phyloP scores from a whole-genome alignment of 2,113 vertebrate species.

The Albula goreensis region DNA sequence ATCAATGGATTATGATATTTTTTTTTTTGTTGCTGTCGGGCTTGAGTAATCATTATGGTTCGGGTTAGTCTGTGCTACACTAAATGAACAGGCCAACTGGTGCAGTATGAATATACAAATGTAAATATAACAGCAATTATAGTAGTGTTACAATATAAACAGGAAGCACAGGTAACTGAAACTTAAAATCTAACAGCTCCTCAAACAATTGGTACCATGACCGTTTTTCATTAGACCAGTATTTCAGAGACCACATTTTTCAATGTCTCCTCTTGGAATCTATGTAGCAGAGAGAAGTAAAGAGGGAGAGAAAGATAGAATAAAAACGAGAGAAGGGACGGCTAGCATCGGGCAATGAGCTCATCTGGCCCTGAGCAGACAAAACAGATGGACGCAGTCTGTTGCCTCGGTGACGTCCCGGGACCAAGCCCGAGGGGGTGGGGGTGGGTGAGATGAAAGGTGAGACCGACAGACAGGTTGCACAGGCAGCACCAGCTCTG shows the following conservation, averaged over 20 bases:
- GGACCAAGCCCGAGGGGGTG: constrained; percentile 53
- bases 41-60: no score
- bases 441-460: constrained; percentile 63
- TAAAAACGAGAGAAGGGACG: no score
- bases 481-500: constrained; percentile 61
- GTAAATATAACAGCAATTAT: neutral
- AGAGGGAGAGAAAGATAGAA: no score
- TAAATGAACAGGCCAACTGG: neutral
- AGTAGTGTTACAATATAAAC: neutral
- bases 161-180: neutral
- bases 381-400: constrained; percentile 66
- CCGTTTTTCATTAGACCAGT: no score
- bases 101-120: neutral
- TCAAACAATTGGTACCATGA: neutral
- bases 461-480: constrained; percentile 59
- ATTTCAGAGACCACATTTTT: no score
- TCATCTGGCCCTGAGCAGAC: constrained; percentile 55
- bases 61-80: no score
- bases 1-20: no score
- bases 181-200: neutral
- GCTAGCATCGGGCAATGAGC: constrained; percentile 20
- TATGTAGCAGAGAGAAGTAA: no score
- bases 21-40: no score
- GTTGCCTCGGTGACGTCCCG: constrained; percentile 61
- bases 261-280: no score